Percentiles rank a stretch among this genome's conserved stretches.
phyloP scores from a whole-genome alignment of 2,888 invertebrate genomes.

The Exephanes ischioxanthus region DNA sequence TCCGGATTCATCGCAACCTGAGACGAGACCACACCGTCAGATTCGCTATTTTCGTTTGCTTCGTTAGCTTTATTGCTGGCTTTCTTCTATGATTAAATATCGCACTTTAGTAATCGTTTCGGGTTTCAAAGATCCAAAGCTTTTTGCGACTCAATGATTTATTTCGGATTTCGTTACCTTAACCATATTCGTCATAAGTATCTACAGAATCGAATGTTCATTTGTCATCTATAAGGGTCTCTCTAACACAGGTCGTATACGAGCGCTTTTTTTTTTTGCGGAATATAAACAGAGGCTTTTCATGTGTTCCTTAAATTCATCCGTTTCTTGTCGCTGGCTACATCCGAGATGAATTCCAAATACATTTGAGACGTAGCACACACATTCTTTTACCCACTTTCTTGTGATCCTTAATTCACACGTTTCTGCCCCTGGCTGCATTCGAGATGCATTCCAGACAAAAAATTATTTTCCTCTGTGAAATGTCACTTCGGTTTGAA shows the following conservation, averaged over 20 bases:
- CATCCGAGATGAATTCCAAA: background rate
- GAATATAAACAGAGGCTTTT: constrained; percentile 61
- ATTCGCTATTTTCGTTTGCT: constrained; percentile 24
- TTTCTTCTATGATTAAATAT: constrained; percentile 62
- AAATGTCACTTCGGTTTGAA: too few relatives aligned
- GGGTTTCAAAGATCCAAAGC: constrained; percentile 41
- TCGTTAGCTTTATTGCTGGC: constrained; percentile 52
- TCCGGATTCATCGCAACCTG: constrained; percentile 14
- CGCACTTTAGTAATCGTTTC: constrained; percentile 48
- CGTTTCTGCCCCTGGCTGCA: too few relatives aligned
- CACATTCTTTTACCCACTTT: too few relatives aligned
- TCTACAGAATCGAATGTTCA: constrained; percentile 66
- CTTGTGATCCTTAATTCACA: too few relatives aligned
- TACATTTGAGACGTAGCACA: too few relatives aligned
- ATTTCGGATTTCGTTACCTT: constrained; percentile 38
- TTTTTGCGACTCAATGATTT: constrained; percentile 38
- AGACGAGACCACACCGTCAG: background rate
- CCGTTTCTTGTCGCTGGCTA: background rate
- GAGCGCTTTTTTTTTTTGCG: constrained; percentile 36
- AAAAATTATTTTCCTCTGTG: too few relatives aligned
- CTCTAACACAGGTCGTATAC: constrained; percentile 55
- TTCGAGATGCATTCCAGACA: too few relatives aligned
- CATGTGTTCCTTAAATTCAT: constrained; percentile 11
- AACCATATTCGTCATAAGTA: constrained; percentile 59
- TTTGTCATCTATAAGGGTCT: constrained; percentile 60